phyloP scores from a whole-genome alignment of 2,888 invertebrate genomes.

The Tyria jacobaeae region DNA sequence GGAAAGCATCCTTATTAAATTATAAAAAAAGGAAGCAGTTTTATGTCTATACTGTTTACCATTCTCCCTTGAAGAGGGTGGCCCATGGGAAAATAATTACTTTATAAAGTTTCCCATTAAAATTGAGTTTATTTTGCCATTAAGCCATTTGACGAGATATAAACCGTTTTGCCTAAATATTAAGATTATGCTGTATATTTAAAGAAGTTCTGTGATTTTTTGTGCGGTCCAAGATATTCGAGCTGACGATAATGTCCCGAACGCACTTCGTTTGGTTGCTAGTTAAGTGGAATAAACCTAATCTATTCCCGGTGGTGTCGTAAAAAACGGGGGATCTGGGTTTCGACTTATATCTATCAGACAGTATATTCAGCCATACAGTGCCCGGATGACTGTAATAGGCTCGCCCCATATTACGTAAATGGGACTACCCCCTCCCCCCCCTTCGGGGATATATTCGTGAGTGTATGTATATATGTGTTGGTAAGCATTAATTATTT shows the following conservation, averaged over 20 bases:
- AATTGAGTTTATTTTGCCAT: conserved; percentile 78
- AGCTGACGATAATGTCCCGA: background rate
- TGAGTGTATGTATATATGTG: too few species aligned
- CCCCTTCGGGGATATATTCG: too few species aligned
- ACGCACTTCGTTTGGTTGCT: too few species aligned
- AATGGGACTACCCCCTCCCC: too few species aligned
- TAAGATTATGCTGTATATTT: conserved; percentile 59
- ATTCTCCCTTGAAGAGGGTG: conserved; percentile 52
- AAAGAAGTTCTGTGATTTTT: conserved; percentile 58
- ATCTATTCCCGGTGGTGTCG: too few species aligned
- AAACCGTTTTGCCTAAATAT: conserved; percentile 64
- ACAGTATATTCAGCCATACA: too few species aligned
- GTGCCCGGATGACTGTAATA: too few species aligned
- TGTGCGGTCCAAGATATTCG: conserved; percentile 31
- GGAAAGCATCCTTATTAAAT: conserved; percentile 80
- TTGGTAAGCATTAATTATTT: too few species aligned
- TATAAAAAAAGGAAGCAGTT: conserved; percentile 57
- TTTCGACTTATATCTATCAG: too few species aligned
- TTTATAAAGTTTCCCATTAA: conserved; percentile 65
- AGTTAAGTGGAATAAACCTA: too few species aligned
- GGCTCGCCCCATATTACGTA: too few species aligned
- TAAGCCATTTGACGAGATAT: conserved; percentile 72
- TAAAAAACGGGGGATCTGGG: too few species aligned
- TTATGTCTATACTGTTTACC: conserved; percentile 57
- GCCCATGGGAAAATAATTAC: conserved; percentile 75